Evolutionary conservation across 1,140 invertebrate species (phyloP).

Genomic region (Tetraneura akinire): DNA sequence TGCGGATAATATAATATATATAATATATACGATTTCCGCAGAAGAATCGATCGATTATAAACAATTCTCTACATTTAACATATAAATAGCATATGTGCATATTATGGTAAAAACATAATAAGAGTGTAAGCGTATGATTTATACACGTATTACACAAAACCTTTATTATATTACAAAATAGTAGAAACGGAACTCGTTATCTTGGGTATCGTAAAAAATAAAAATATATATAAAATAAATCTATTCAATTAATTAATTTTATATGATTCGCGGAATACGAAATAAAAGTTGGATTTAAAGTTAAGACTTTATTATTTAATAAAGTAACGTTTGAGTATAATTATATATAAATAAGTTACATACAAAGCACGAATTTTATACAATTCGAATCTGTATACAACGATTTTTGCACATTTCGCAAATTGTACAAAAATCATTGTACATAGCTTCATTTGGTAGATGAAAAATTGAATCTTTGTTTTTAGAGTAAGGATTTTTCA

Average conservation of each 20-base stretch:
- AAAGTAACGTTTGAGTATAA: neutral
- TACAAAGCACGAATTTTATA: neutral
- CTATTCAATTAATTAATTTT: slow-evolving; percentile 1
- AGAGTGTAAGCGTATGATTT: neutral
- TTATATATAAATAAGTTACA: neutral
- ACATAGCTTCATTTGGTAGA: neutral
- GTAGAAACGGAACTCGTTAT: neutral
- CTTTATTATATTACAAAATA: neutral
- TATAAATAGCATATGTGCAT: neutral
- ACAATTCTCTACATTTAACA: neutral
- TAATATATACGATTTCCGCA: no score
- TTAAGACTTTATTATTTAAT: neutral
- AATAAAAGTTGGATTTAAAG: neutral
- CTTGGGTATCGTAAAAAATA: neutral
- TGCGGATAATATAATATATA: no score
- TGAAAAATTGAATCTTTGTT: neutral
- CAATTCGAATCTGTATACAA: no score
- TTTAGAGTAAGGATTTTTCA: no score
- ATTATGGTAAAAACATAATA: neutral
- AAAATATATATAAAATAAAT: neutral
- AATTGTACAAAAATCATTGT: no score
- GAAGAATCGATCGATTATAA: no score
- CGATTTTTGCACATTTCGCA: no score
- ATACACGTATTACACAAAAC: neutral
- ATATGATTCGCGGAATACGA: neutral